Percentiles rank a stretch among this genome's conserved stretches.
Evolutionary conservation across 2,888 invertebrate genomes (phyloP).

Genomic region (Chelonus formosanus): DNA sequence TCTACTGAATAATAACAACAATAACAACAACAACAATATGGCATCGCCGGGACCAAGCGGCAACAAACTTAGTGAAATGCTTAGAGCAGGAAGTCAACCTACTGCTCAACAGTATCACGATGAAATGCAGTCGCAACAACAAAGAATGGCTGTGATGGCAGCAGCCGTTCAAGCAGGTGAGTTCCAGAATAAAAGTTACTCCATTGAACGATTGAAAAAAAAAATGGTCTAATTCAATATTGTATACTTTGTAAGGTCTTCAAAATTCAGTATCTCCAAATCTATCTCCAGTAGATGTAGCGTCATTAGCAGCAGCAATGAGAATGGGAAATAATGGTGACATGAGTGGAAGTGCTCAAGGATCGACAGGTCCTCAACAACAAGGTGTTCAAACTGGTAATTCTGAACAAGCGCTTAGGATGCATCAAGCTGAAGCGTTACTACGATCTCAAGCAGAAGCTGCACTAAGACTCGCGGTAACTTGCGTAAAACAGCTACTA

Average conservation of each 20-base stretch:
- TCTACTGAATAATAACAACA: constrained; percentile 75
- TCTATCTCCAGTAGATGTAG: constrained; percentile 63
- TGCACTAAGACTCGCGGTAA: constrained; percentile 80
- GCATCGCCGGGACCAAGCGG: constrained; percentile 64
- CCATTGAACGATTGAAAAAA: no score
- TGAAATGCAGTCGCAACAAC: constrained; percentile 74
- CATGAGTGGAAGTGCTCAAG: constrained; percentile 59
- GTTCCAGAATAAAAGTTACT: constrained; percentile 9
- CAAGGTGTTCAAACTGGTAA: constrained; percentile 59
- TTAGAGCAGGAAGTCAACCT: constrained; percentile 60
- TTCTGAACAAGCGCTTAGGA: constrained; percentile 70
- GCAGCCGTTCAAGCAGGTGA: constrained; percentile 61
- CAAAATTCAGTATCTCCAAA: constrained; percentile 64
- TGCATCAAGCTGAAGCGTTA: constrained; percentile 81
- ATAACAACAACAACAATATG: constrained; percentile 71
- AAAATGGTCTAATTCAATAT: no score
- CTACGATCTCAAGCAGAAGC: constrained; percentile 88
- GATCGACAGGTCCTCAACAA: constrained; percentile 61
- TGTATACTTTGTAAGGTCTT: constrained; percentile 50
- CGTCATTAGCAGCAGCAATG: constrained; percentile 62
- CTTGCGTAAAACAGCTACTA: constrained; percentile 34
- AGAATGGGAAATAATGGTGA: constrained; percentile 66
- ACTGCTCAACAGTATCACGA: constrained; percentile 63
- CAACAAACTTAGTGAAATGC: constrained; percentile 64
- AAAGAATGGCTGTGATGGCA: constrained; percentile 64